Base-by-base conservation (phyloP, 2,113 vertebrate species). In the Rhea americana region DNA sequence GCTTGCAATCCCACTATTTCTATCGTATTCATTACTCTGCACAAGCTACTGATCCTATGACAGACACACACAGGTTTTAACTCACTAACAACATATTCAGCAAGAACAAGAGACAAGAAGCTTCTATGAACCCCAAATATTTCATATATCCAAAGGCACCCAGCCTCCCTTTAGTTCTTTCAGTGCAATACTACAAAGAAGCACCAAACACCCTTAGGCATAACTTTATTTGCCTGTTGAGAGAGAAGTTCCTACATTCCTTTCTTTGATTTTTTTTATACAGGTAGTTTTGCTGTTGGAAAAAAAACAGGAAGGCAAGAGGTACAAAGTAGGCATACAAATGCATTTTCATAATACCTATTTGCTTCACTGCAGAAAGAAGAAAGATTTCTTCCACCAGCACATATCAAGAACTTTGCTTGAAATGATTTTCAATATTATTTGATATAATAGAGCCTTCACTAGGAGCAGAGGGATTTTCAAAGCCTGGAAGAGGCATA, bases 401-500 rank as follows among this genome's bases (percentile, higher is more conserved):
- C 28, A 63, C 56, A 88, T 35, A 77, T 81, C 61, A 91, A 41
- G 61, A 94, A 81, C 10, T 3, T 81, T 26, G 41, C 56, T 56
- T 80, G 61, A 94, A 93, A 91, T 87, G 19, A 84, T 78, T 85
- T 92, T 91, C 81, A 93, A 37, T 63, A 70, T 74, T 59, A 91
- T 75, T 96, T 89, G 86, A 96, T 76, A 55, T 45, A 93, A 43
- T 66, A 82, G 88, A 89, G 76, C 72, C 74, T 95, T 94, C 80
- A 82, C 93, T 81, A 73, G 66, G 83, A 96, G 91, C 85, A 90
- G 59, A 93, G 71, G 81, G 88, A 93, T 93, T 97, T 96, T 91
- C 93, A 94, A 95, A 63, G 68, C 92, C 93, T 93, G 62, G 77
- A 96, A 94, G 90, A 96, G 25, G 59, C 81, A 68, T 91, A 97